Conservation (phyloP, 2,797 vertebrate species). For the Microtus obscurus region DNA sequence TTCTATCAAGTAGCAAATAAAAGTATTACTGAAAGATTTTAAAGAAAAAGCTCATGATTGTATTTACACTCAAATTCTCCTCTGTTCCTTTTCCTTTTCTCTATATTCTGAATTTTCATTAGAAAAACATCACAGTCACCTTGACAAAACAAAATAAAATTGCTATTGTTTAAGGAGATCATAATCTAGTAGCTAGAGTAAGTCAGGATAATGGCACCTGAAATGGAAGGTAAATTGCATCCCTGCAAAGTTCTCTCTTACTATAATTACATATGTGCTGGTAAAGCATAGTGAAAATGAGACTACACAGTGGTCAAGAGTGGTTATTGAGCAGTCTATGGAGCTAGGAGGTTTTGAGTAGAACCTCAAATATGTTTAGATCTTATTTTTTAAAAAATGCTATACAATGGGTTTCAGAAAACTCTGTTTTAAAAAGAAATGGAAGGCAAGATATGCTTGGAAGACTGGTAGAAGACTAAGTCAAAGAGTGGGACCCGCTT, state of each 20-base stretch:
- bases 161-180: background rate
- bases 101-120: background rate
- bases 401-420: background rate
- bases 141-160: constrained; percentile 23
- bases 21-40: background rate
- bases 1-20: background rate
- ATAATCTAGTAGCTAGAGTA: background rate
- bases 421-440: background rate
- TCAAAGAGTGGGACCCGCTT: background rate
- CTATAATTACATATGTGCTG: background rate
- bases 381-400: background rate
- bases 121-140: background rate
- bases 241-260: background rate
- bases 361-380: background rate
- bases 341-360: background rate
- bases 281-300: background rate
- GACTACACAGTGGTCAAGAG: background rate
- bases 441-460: background rate
- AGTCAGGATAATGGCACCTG: background rate
- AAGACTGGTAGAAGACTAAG: background rate
- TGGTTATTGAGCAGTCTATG: background rate
- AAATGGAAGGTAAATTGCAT: background rate
- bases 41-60: background rate
- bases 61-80: background rate
- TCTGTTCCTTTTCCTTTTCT: background rate